Percentiles rank a stretch among this genome's conserved stretches.
Conservation (phyloP, 2,113 vertebrate genomes). For the Solenodon paradoxus region DNA sequence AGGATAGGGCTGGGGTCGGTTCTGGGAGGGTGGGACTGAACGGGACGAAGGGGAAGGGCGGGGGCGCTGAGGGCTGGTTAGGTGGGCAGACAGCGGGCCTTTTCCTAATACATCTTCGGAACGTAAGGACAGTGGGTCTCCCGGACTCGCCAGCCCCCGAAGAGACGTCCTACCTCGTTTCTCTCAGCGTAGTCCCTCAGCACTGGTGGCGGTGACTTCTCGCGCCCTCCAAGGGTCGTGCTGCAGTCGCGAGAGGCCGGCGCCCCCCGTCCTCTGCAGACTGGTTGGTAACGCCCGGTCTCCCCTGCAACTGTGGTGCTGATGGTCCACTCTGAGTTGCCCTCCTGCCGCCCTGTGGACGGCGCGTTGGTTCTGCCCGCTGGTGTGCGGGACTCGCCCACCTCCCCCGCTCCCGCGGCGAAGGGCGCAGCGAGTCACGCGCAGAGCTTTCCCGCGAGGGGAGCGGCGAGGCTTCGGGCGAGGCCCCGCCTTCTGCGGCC, state of each 20-base stretch:
- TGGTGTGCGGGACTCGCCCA: not conserved
- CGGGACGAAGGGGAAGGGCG: not conserved
- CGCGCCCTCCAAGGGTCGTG: conserved; percentile 12
- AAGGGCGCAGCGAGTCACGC: conserved; percentile 25
- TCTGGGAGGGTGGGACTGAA: too few relatives aligned
- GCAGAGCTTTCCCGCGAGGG: not conserved
- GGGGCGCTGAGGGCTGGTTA: not conserved
- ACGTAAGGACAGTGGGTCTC: not conserved
- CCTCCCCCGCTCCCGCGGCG: not conserved
- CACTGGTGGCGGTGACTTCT: not conserved
- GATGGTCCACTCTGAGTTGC: conserved; percentile 43
- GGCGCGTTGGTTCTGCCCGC: conserved; percentile 16
- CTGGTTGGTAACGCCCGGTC: conserved; percentile 49
- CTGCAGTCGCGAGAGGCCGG: not conserved
- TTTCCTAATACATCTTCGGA: not conserved
- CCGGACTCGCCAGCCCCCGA: not conserved
- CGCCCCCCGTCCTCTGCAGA: not conserved
- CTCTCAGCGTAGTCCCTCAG: not conserved
- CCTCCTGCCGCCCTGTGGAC: not conserved
- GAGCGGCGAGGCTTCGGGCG: not conserved
- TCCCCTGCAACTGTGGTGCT: conserved; percentile 21
- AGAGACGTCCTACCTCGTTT: conserved; percentile 45
- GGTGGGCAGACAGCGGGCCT: not conserved
- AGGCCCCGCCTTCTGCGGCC: not conserved
- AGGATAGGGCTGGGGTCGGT: too few relatives aligned